Conservation (phyloP, 2,888 invertebrate species). For the Proisotoma minuta region DNA sequence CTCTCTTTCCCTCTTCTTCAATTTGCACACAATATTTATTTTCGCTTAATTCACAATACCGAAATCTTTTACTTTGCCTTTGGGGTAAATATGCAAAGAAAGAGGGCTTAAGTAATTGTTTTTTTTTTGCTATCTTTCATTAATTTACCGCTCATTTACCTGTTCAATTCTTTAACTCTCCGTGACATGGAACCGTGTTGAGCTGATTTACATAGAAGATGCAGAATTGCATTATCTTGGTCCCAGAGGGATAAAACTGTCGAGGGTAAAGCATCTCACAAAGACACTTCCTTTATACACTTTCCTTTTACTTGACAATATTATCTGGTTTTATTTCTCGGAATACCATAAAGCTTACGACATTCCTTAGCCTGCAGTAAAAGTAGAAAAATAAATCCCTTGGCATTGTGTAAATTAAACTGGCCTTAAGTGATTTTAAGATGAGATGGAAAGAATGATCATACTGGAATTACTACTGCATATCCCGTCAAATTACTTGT, state of each 20-base stretch:
- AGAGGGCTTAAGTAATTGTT: constrained; percentile 2
- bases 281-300: background rate
- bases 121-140: background rate
- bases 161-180: constrained; percentile 2
- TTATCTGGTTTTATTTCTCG: background rate
- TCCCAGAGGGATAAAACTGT: background rate
- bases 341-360: background rate
- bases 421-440: background rate
- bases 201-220: constrained; percentile 1
- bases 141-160: constrained; percentile 9
- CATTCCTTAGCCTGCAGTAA: background rate
- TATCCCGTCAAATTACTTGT: too few relatives aligned
- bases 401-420: background rate
- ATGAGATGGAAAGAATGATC: too few relatives aligned
- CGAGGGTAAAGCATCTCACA: background rate
- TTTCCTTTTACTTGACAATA: background rate
- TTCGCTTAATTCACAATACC: background rate
- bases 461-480: too few relatives aligned
- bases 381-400: background rate
- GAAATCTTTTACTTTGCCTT: background rate
- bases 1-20: too few relatives aligned
- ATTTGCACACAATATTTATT: background rate
- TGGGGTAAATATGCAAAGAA: background rate
- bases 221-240: background rate
- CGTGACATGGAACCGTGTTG: constrained; percentile 5